Evolutionary conservation across 2,888 invertebrate genomes (phyloP).

Genomic region (Ditylenchus weischeri): DNA sequence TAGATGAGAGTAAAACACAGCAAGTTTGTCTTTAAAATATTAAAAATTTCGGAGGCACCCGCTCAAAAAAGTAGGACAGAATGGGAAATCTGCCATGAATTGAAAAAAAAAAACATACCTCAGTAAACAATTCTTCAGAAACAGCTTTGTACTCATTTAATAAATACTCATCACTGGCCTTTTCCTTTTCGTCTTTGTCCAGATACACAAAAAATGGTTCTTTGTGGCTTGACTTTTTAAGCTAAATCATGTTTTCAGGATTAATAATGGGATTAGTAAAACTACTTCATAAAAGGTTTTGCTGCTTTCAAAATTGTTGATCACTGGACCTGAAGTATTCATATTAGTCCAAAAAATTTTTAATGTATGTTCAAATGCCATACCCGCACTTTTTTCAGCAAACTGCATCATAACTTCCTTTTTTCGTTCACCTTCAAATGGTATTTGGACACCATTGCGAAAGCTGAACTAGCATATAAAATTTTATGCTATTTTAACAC

Average conservation of each 20-base stretch:
- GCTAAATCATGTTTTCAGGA: slow-evolving; percentile 29
- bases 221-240: slow-evolving; percentile 33
- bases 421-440: slow-evolving; percentile 56
- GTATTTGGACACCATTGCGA: slow-evolving; percentile 52
- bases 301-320: neutral
- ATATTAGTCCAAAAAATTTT: neutral
- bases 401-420: slow-evolving; percentile 53
- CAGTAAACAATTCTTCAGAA: slow-evolving; percentile 46
- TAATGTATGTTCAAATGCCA: slow-evolving; percentile 11
- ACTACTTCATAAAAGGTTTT: slow-evolving; percentile 8
- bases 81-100: no score
- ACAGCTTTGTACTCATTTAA: slow-evolving; percentile 34
- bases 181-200: neutral
- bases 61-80: no score
- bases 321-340: neutral
- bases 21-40: no score
- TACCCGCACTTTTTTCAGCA: slow-evolving; percentile 49
- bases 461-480: slow-evolving; percentile 33
- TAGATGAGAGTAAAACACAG: no score
- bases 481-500: no score
- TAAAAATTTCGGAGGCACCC: no score
- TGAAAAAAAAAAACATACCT: slow-evolving; percentile 37
- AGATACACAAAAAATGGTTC: slow-evolving; percentile 47
- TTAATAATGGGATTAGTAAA: neutral
- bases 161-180: slow-evolving; percentile 18